phyloP scores from a whole-genome alignment of 35 echinoderm and acorn worm species.

The Ophiothrix spiculata region DNA sequence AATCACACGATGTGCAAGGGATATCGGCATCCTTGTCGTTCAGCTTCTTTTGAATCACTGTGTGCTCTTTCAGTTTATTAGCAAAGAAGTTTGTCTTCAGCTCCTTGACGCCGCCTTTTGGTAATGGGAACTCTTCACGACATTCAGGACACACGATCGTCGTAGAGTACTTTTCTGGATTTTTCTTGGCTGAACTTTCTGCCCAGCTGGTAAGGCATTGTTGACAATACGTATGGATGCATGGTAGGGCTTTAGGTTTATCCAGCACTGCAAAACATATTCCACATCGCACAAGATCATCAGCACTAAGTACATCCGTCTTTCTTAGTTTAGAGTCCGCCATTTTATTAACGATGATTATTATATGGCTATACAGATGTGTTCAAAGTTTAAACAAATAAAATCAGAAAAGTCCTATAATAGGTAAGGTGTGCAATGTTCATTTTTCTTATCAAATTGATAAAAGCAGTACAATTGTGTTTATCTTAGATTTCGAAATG shows the following conservation, averaged over 20 bases:
- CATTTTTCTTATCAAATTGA: no score
- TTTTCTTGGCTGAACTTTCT: neutral
- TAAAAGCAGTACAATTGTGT: no score
- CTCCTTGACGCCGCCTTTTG: neutral
- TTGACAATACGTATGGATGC: constrained; percentile 7
- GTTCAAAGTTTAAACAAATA: no score
- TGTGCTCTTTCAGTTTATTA: neutral
- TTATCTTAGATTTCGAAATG: no score
- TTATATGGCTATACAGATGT: no score
- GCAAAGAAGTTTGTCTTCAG: neutral
- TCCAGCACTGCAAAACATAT: neutral
- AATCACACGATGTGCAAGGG: neutral
- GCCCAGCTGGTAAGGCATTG: neutral
- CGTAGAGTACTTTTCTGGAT: neutral
- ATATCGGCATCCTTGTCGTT: neutral
- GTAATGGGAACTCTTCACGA: neutral
- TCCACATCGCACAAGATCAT: neutral
- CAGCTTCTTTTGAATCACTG: neutral
- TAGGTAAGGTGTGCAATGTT: no score
- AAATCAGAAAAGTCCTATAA: no score
- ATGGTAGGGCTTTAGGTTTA: neutral
- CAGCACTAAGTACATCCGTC: neutral
- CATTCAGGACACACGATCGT: neutral
- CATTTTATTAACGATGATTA: neutral
- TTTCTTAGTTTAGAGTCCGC: neutral